Evolutionary conservation across 2,888 invertebrate species (phyloP), one percentile per base, ranked within the genome.

Genomic region (Hedychridium roseum): DNA sequence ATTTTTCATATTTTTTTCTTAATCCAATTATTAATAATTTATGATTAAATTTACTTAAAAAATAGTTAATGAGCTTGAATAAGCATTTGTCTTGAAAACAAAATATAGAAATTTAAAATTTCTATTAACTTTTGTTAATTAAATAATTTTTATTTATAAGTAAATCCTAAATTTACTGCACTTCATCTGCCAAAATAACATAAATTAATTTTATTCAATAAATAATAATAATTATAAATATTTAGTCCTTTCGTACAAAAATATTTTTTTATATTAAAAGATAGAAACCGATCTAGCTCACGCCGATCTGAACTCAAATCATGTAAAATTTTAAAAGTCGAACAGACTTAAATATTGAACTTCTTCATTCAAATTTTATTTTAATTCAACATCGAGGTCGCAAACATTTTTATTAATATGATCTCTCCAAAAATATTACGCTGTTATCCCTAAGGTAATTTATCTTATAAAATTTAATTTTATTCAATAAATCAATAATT

Each of bases 311-410:
- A 90, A 90, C 89, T 90, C 89, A 90, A 88, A 89, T 90, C 89
- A 89, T 88, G 89, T 89, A 89, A 88, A 84, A 85, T 84, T 86
- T 88, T 84, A 88, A 88, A 85, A 84, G 88, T 88, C 88, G 88
- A 89, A 89, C 88, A 89, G 88, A 87, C 86, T 83, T 84, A 87
- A 86, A 81, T 80, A 80, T 82, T 83, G 82, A 86, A 83, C 83
- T 81, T 79, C 85, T 89, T 73, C 88, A 83, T 84, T 83, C 81
- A 83, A 83, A 81, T 80, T 84, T 82, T 81, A 83, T 76, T 83
- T 87, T 89, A 89, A 89, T 90, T 88, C 90, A 91, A 90, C 90
- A 91, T 91, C 89, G 90, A 91, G 89, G 89, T 90, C 88, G 86
- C 87, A 89, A 90, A 82, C 87, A 84, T 79, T 84, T 82, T 83